A percentile compares a stretch with the other conserved stretches of the same genome.
These are phyloP conservation scores for Aspiorhynchus laticeps DNA, from an alignment of 2,113 vertebrate genomes.

Conservation along the genomic window DNA sequence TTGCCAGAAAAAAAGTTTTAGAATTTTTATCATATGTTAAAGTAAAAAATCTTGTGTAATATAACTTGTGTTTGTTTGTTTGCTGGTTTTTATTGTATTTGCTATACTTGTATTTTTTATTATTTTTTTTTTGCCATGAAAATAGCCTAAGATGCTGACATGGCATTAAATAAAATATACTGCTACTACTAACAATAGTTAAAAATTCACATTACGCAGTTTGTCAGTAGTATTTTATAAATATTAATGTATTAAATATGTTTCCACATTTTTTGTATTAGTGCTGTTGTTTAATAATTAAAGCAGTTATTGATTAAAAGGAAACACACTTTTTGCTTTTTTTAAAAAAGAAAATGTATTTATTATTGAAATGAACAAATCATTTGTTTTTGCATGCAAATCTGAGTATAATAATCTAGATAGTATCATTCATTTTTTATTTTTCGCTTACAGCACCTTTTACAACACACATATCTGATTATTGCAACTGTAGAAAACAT, in stretches of 20 bases:
- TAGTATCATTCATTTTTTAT: slow-evolving; percentile 58
- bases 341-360: not conserved
- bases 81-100: no score
- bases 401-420: not conserved
- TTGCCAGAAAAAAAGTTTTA: no score
- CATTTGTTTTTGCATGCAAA: not conserved
- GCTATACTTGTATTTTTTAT: no score
- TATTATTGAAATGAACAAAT: not conserved
- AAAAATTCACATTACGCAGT: not conserved
- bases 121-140: no score
- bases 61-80: no score
- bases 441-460: slow-evolving; percentile 60
- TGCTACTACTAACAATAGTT: not conserved
- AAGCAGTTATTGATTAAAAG: not conserved
- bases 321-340: not conserved
- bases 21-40: no score
- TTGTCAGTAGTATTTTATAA: not conserved
- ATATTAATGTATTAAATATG: not conserved
- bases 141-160: no score
- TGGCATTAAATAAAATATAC: no score
- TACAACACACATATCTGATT: slow-evolving; percentile 62
- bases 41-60: no score
- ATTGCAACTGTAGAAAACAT: slow-evolving; percentile 43
- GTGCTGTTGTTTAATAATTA: not conserved
- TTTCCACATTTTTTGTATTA: not conserved